Evolutionary conservation across 2,113 vertebrate species (phyloP), one percentile per base, ranked within the genome.

Genomic region (Catharus bicknelli): DNA sequence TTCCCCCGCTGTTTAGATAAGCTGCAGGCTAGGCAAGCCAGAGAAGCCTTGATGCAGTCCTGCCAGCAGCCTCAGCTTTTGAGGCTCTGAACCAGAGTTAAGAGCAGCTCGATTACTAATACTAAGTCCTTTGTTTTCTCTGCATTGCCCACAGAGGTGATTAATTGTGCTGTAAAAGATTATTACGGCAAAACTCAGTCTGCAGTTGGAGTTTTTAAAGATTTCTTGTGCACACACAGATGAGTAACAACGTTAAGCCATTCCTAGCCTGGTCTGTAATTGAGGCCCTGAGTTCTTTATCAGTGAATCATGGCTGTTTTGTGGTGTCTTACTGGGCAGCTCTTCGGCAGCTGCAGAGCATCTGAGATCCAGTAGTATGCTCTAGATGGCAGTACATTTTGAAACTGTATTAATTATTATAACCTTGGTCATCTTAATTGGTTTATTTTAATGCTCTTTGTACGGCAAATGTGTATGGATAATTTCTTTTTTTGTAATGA

Each of bases 361-460:
- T 45, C 72, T 50, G 54, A 88, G 67, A 25, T 66, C 55, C 83
- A 68, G 30, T 6, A 63, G 4, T n/a, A 7, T 66, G 55, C 85
- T 94, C 90, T 93, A 95, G 88, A 38, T 95, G 94, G 85, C 92
- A 95, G 82, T 91, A 42, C 55, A 86, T 93, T 95, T 95, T 94
- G 43, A 82, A 91, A 57, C 67, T 83, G 3, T 40, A 51, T 79
- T 91, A 43, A 51, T 54, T 89, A 83, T 38, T 47, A 48, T 40
- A 36, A 73, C 10, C 21, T 40, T 69, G 54, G 59, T 69, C 58
- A 69, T 76, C 77, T 76, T 54, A 85, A 84, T 63, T 42, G 67
- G 5, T 4, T 40, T 54, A 51, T 86, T 79, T 67, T 34, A 78
- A 57, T 66, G 34, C 12, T 58, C 29, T 88, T 85, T 55, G 11